Base-by-base conservation (phyloP, 35 echinoderm and acorn worm genomes). In the Holothuria glaberrima region DNA sequence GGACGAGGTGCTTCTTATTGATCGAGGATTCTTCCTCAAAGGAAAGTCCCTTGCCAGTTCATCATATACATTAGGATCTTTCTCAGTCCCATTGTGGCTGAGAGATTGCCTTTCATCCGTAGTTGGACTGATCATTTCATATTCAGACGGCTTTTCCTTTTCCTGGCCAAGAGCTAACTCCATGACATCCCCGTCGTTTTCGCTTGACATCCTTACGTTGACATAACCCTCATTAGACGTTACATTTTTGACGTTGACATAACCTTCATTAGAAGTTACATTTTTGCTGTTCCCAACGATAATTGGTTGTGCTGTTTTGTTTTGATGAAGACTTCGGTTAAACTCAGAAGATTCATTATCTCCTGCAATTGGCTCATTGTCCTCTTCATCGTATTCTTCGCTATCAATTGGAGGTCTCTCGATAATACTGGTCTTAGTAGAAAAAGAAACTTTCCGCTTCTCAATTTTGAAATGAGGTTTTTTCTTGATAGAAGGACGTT, bases 41-140 rank as follows among this genome's bases (percentile, higher is more conserved):
- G 80, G 80, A 63, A 84, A 84, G 13, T 84, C 80, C 21, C 80
- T 59, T 38, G 52, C 27, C 12, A 84, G 56, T 34, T 84, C 30
- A 63, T 84, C 80, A 61, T 84, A 84, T n/a, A 61, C 80, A 24
- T 69, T 69, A 5, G 66, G 25, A 69, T 26, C 24, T 69, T 33
- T 26, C 9, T 25, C 25, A 1, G 22, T 29, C 21, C 22, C 66
- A 25, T 84, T 62, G 9, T 20, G 9, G 22, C 19, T 22, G 12
- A 31, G 0, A 20, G 52, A 9, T 5, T n/a, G 16, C 5, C 17
- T 78, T 44, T 52, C 59, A 6, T 63, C 33, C 9, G 26, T 54
- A 31, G n/a, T 84, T 62, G 80, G 80, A 63, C 80, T 84, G n/a
- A 84, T 84, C 80, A 84, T 84, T 84, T 84, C 80, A 25, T 84